Evolutionary conservation across 2,113 vertebrate genomes (phyloP).

Genomic region (Chinchilla lanigera): DNA sequence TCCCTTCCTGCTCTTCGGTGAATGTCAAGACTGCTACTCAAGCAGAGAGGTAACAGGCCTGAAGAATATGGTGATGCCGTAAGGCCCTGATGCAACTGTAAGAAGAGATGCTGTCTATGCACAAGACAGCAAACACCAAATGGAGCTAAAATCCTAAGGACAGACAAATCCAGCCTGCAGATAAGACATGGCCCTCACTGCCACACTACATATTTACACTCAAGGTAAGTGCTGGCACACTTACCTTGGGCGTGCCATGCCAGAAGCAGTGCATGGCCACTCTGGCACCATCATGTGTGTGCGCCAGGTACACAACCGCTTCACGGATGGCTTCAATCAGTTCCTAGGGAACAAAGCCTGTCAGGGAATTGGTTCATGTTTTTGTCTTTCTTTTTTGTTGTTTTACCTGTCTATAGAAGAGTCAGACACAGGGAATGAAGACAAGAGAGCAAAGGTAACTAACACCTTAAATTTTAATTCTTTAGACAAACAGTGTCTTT

Average conservation of each 20-base stretch:
- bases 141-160: background rate
- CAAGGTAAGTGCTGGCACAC: background rate
- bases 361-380: background rate
- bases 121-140: background rate
- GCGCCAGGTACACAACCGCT: conserved; percentile 95
- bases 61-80: background rate
- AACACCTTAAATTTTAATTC: background rate
- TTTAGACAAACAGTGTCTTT: background rate
- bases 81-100: background rate
- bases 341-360: conserved; percentile 87
- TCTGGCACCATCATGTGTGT: conserved; percentile 96
- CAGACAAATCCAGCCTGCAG: background rate
- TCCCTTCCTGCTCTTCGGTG: background rate
- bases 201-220: background rate
- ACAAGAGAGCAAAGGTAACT: background rate
- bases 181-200: background rate
- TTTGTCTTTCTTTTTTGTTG: background rate
- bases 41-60: background rate
- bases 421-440: background rate
- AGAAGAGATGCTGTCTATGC: background rate
- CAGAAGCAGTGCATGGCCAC: conserved; percentile 97
- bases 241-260: conserved; percentile 97
- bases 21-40: background rate
- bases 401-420: background rate
- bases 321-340: conserved; percentile 98